Percentiles rank a stretch among this genome's conserved stretches.
These are phyloP conservation scores for Tiliacea aurago DNA, from an alignment of 2,888 invertebrate species.

Conservation along the genomic window DNA sequence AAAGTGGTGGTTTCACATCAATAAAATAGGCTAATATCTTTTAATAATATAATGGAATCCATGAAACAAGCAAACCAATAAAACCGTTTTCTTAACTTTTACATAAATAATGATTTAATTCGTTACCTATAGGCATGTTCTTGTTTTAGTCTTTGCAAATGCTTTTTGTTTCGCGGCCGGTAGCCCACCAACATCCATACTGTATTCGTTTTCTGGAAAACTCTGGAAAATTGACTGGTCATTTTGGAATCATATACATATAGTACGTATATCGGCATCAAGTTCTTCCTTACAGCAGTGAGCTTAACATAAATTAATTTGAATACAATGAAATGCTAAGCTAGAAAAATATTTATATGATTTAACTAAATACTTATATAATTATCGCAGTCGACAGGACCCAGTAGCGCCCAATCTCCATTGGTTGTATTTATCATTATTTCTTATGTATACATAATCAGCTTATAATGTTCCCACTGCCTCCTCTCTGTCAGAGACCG, in stretches of 20 bases:
- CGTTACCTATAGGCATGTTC: neutral
- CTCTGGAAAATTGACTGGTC: neutral
- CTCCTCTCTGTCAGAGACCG: too few relatives aligned
- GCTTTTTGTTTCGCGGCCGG: too few relatives aligned
- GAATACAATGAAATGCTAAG: neutral
- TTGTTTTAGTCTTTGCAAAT: too few relatives aligned
- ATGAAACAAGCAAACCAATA: constrained; percentile 24
- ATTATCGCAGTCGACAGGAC: neutral
- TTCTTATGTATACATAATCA: neutral
- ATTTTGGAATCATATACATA: neutral
- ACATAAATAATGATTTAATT: neutral
- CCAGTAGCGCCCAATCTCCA: neutral
- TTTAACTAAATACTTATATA: neutral
- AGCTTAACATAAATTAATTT: neutral
- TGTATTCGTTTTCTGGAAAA: neutral
- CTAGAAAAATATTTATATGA: neutral
- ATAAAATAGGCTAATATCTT: neutral
- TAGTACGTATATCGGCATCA: neutral
- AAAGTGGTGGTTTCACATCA: neutral
- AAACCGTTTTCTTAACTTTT: constrained; percentile 5
- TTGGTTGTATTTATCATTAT: neutral
- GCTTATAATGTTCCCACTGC: too few relatives aligned
- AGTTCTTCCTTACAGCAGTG: neutral
- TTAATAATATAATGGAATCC: too few relatives aligned
- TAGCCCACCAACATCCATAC: neutral